phyloP scores from a whole-genome alignment of 1,140 invertebrate genomes.

The Pseudoatta argentina region DNA sequence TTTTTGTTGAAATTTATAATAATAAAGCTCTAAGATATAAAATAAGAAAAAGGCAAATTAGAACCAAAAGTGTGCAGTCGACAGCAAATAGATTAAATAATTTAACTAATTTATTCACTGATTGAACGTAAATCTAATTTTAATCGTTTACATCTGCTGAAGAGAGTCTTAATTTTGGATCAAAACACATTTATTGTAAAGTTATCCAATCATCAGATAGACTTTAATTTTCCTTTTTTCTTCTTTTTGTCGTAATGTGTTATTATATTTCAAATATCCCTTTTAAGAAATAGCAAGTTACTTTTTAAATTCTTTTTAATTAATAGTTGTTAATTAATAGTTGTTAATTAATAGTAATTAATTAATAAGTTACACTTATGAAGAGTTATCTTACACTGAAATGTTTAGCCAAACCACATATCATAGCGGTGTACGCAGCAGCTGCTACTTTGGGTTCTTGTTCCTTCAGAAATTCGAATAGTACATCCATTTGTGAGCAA shows the following conservation, averaged over 20 bases:
- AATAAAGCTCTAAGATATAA: neutral
- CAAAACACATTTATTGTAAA: slow-evolving; percentile 6
- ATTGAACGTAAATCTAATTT: neutral
- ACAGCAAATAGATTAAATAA: neutral
- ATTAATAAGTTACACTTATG: neutral
- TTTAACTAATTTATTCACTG: neutral
- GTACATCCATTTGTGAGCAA: slow-evolving; percentile 57
- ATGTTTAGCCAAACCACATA: slow-evolving; percentile 88
- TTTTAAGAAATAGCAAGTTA: no score
- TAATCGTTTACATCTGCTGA: neutral
- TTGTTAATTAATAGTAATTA: no score
- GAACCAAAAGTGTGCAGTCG: neutral
- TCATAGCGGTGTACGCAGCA: slow-evolving; percentile 86
- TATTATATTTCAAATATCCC: neutral
- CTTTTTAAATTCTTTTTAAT: slow-evolving; percentile 18
- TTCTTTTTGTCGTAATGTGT: neutral
- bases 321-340: no score
- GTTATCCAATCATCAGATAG: neutral
- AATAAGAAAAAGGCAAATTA: neutral
- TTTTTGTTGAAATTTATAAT: slow-evolving; percentile 15
- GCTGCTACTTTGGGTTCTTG: slow-evolving; percentile 83
- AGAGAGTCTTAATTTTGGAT: neutral
- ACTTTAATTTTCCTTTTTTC: neutral
- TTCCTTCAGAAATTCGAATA: slow-evolving; percentile 82
- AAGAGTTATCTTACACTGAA: slow-evolving; percentile 72